Conservation (phyloP, 2,888 invertebrate species). For the Lycocerus yunnanus region DNA sequence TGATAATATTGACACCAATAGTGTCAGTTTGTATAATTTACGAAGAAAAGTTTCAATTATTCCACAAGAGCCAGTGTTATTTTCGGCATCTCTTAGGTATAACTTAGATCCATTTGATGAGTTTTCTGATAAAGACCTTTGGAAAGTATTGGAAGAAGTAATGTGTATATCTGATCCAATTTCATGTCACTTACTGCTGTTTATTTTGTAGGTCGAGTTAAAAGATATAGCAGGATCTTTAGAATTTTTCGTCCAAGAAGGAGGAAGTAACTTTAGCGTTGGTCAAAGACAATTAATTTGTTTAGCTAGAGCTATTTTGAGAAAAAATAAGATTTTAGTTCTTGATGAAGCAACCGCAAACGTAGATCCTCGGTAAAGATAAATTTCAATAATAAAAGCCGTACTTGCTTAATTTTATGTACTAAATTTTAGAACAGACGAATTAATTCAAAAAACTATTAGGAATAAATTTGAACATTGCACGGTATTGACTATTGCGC, state of each 20-base stretch:
- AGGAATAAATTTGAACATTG: constrained; percentile 73
- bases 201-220: constrained; percentile 67
- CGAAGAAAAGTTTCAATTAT: constrained; percentile 82
- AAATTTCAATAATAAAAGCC: background rate
- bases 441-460: constrained; percentile 76
- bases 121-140: constrained; percentile 71
- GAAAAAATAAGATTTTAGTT: constrained; percentile 78
- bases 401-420: background rate
- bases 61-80: constrained; percentile 53
- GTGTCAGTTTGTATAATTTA: constrained; percentile 75
- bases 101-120: constrained; percentile 84
- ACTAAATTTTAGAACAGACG: constrained; percentile 61
- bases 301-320: constrained; percentile 81
- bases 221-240: constrained; percentile 70
- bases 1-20: constrained; percentile 72
- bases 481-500: constrained; percentile 82
- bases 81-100: constrained; percentile 79
- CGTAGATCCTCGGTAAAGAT: constrained; percentile 77
- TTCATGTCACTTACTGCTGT: constrained; percentile 46
- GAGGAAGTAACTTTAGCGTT: constrained; percentile 82
- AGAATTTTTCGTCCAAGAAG: constrained; percentile 70
- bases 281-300: constrained; percentile 89
- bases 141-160: constrained; percentile 73
- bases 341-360: constrained; percentile 92
- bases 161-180: constrained; percentile 39